Evolutionary conservation across 2,797 vertebrate genomes (phyloP).

Genomic region (Enteromius thamalakanensis): DNA sequence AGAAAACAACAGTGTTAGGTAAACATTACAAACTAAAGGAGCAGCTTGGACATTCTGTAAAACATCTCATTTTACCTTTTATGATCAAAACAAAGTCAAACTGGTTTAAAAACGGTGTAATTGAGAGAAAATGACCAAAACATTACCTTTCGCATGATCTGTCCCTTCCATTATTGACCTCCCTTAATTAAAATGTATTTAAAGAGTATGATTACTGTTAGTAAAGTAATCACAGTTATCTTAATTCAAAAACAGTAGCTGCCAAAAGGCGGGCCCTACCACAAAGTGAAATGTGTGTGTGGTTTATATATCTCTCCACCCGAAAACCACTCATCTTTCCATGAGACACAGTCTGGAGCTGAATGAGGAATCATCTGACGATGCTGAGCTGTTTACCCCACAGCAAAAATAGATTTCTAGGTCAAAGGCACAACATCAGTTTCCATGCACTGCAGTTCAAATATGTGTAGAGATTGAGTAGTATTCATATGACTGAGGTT

Average conservation of each 20-base stretch:
- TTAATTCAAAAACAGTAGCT: neutral
- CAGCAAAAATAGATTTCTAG: constrained; percentile 51
- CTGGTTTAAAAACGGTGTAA: neutral
- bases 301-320: constrained; percentile 15
- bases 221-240: constrained; percentile 8
- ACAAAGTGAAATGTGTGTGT: neutral
- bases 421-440: constrained; percentile 43
- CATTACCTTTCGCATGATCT: neutral
- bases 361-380: constrained; percentile 1
- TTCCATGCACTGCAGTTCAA: constrained; percentile 17
- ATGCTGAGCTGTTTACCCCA: constrained; percentile 34
- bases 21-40: neutral
- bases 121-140: neutral
- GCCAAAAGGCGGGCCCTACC: neutral
- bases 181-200: neutral
- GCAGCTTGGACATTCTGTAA: neutral
- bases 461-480: constrained; percentile 9
- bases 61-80: neutral
- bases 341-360: constrained; percentile 6
- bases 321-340: constrained; percentile 31
- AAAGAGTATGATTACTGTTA: neutral
- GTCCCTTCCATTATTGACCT: neutral
- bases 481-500: constrained; percentile 7
- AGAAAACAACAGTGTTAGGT: neutral
- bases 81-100: neutral